phyloP scores from a whole-genome alignment of 37 sponge, comb jelly and placozoan genomes.

The Cliona cf. orientalis region DNA sequence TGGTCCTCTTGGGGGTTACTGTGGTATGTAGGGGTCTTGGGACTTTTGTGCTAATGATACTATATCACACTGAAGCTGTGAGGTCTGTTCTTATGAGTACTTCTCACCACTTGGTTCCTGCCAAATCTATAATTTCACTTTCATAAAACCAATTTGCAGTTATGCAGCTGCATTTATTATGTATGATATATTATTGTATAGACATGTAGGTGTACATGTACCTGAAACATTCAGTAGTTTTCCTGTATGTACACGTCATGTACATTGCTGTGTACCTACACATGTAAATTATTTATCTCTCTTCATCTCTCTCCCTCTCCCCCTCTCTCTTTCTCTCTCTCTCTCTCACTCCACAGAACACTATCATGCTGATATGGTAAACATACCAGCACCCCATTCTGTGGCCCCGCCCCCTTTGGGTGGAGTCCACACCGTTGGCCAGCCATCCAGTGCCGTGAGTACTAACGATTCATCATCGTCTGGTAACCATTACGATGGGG shows the following conservation, averaged over 20 bases:
- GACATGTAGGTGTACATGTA: not conserved
- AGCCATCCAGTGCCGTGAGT: constrained; percentile 20
- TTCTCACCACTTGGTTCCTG: too few relatives aligned
- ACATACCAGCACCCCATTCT: not conserved
- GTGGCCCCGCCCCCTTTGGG: not conserved
- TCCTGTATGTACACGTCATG: not conserved
- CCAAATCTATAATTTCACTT: too few relatives aligned
- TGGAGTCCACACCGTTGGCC: constrained; percentile 13
- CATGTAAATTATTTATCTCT: not conserved
- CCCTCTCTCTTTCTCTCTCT: constrained; percentile 18
- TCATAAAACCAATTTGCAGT: too few relatives aligned
- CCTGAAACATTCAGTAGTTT: not conserved
- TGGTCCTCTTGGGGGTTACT: too few relatives aligned
- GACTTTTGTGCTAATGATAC: too few relatives aligned
- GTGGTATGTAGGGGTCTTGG: too few relatives aligned
- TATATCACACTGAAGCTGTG: too few relatives aligned
- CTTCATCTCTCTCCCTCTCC: not conserved
- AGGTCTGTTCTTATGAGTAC: too few relatives aligned
- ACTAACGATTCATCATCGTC: constrained; percentile 1
- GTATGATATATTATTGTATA: too few relatives aligned
- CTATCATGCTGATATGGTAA: constrained; percentile 38
- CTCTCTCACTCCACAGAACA: constrained; percentile 5
- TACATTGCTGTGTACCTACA: not conserved
- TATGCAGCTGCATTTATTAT: too few relatives aligned
- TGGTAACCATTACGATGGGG: not conserved